These are phyloP conservation scores for Drosophila pachea DNA, from an alignment of 1,140 invertebrate genomes.

Conservation along the genomic window DNA sequence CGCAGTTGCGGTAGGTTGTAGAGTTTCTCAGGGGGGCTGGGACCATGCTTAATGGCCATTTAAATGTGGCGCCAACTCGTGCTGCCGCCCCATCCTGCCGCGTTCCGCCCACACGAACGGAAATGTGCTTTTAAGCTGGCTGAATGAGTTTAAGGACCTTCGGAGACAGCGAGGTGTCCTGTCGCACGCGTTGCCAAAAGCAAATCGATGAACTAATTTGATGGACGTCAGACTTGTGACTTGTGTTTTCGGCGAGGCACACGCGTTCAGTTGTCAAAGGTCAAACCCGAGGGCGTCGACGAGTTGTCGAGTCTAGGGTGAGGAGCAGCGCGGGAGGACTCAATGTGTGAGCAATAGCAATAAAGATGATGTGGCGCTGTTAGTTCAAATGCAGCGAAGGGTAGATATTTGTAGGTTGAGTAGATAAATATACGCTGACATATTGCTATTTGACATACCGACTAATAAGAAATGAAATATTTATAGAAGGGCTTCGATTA, in stretches of 20 bases:
- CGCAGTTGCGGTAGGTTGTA: constrained; percentile 36
- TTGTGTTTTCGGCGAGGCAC: constrained; percentile 12
- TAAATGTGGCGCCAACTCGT: constrained; percentile 46
- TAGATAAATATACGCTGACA: constrained; percentile 2
- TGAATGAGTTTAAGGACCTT: constrained; percentile 39
- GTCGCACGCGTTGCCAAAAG: constrained; percentile 14
- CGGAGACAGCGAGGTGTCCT: constrained; percentile 21
- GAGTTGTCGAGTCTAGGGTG: constrained; percentile 2
- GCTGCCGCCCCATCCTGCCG: constrained; percentile 9
- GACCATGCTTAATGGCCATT: constrained; percentile 32
- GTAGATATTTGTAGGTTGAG: neutral
- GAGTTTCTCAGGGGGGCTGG: constrained; percentile 1
- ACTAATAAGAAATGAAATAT: neutral
- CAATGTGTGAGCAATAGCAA: neutral
- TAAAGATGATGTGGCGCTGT: neutral
- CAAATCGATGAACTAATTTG: constrained; percentile 52
- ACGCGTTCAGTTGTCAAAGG: constrained; percentile 53
- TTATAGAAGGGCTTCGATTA: neutral
- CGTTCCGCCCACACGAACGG: constrained; percentile 7
- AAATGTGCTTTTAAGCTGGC: constrained; percentile 52
- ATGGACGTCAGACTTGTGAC: constrained; percentile 46
- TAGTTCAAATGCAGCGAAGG: neutral
- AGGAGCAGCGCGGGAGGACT: neutral
- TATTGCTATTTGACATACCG: neutral
- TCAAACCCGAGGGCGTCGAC: constrained; percentile 51